Conservation (phyloP, 1,140 invertebrate genomes). For the Drosophila leontia region DNA sequence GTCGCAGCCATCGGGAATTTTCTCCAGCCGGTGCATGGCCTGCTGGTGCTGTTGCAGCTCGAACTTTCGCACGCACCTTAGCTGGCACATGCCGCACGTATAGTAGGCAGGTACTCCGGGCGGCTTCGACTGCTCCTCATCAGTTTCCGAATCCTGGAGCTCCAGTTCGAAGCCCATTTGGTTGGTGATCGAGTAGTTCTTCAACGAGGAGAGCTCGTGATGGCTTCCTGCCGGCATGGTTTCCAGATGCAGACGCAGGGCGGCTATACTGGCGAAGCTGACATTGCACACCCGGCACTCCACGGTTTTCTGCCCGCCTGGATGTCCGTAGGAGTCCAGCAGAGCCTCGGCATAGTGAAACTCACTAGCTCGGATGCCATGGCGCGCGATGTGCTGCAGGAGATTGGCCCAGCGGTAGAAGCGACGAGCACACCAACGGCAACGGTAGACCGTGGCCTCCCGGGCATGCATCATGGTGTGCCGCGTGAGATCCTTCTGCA, state of each 20-base stretch:
- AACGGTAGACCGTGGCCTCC: constrained; percentile 85
- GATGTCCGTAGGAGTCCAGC: constrained; percentile 53
- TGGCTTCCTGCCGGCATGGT: constrained; percentile 44
- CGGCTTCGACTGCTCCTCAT: constrained; percentile 52
- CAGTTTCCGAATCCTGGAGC: constrained; percentile 78
- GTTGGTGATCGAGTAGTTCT: constrained; percentile 80
- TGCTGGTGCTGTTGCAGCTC: constrained; percentile 76
- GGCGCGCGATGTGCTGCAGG: constrained; percentile 68
- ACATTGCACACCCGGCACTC: constrained; percentile 67
- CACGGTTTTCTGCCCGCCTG: constrained; percentile 65
- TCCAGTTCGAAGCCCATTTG: constrained; percentile 72
- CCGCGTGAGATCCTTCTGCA: constrained; percentile 86
- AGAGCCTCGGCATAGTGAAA: constrained; percentile 67
- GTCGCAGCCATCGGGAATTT: constrained; percentile 63
- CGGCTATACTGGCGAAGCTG: constrained; percentile 52
- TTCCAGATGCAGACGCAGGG: constrained; percentile 56
- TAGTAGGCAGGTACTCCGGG: constrained; percentile 59
- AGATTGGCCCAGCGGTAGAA: constrained; percentile 86
- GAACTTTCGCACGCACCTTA: constrained; percentile 82
- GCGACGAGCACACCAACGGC: constrained; percentile 86
- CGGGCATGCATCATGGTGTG: constrained; percentile 85
- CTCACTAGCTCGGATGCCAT: constrained; percentile 58
- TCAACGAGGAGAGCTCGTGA: constrained; percentile 40
- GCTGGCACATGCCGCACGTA: constrained; percentile 85
- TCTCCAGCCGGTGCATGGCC: constrained; percentile 72